Evolutionary conservation across 2,113 vertebrate genomes (phyloP).

Genomic region (Sebastes fasciatus): DNA sequence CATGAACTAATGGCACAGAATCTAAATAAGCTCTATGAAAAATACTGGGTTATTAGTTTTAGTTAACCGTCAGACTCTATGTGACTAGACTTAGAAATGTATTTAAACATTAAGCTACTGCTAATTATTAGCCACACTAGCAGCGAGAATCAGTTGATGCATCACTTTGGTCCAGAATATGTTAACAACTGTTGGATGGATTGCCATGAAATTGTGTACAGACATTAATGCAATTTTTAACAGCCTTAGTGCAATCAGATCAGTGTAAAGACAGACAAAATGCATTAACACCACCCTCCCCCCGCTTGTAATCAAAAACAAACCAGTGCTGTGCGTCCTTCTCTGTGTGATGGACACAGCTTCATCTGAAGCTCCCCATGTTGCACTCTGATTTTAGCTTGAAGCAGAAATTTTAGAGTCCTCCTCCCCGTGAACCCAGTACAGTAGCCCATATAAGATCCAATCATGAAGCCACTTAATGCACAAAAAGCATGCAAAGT

Average conservation of each 20-base stretch:
- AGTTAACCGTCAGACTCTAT: neutral
- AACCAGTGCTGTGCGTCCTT: neutral
- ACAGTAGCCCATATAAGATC: neutral
- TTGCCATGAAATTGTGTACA: no score
- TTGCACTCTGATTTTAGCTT: neutral
- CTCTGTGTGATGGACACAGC: neutral
- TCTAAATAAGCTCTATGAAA: conserved; percentile 26
- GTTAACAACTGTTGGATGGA: no score
- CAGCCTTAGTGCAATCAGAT: neutral
- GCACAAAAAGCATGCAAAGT: neutral
- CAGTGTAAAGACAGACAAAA: neutral
- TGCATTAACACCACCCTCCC: neutral
- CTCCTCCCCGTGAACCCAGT: neutral
- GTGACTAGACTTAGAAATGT: no score
- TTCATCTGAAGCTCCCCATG: neutral
- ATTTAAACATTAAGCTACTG: no score
- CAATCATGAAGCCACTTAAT: neutral
- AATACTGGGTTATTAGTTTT: neutral
- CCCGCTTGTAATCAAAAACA: neutral
- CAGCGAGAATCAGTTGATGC: no score
- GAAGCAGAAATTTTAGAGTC: neutral
- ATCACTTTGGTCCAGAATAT: no score
- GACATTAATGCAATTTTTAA: neutral
- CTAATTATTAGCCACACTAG: no score
- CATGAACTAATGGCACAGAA: conserved; percentile 5